These are phyloP conservation scores for Urocynchramus pylzowi DNA, from an alignment of 2,113 vertebrate species.

Conservation along the genomic window DNA sequence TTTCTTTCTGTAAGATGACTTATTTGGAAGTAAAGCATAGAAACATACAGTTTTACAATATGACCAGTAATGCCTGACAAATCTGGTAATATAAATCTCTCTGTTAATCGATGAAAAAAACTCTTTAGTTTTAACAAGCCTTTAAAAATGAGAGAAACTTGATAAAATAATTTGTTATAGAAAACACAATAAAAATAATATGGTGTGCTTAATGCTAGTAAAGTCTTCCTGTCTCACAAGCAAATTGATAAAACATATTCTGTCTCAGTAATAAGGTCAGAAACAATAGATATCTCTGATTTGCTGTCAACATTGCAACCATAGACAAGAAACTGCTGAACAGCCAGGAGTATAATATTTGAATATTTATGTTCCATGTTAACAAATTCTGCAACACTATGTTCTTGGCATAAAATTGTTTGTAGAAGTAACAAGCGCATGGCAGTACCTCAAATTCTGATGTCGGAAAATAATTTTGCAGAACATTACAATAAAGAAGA, in stretches of 20 bases:
- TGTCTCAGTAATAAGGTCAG: neutral
- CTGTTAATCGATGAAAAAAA: neutral
- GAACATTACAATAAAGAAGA: neutral
- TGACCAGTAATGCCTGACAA: neutral
- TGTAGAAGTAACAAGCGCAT: neutral
- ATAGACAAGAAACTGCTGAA: neutral
- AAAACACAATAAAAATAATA: neutral
- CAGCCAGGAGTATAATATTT: neutral
- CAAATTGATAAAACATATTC: neutral
- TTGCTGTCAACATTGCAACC: neutral
- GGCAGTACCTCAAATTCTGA: neutral
- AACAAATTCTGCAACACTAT: neutral
- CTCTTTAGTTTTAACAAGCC: neutral
- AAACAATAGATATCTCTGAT: neutral
- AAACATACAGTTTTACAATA: neutral
- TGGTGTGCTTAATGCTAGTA: neutral
- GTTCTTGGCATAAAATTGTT: neutral
- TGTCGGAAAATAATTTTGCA: neutral
- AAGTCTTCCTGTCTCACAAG: neutral
- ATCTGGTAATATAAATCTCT: neutral
- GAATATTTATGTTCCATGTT: neutral
- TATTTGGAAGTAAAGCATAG: neutral
- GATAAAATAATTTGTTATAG: neutral
- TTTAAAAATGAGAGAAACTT: neutral
- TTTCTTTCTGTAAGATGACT: neutral